Evolutionary conservation across 2,797 vertebrate genomes (phyloP), one percentile per base, ranked within the genome.

Genomic region (Eurystomus glaucurus): DNA sequence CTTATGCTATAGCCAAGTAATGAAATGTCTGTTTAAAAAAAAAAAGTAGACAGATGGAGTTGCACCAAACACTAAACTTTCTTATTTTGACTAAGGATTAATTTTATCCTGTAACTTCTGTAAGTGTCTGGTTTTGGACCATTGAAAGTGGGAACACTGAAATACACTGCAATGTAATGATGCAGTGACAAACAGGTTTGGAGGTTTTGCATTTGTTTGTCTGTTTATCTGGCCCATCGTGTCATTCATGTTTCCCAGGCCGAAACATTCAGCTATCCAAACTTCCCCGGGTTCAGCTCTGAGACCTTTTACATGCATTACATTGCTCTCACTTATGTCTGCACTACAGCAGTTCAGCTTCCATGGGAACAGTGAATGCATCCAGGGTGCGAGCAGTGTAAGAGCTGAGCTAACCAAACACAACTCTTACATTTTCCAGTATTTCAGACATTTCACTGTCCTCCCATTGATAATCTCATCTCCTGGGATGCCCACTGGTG

Each of bases 301-400:
- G 41, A 81, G 48, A 74, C 14, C 6, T 71, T 52, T 33, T 13
- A 2, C 28, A 4, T 39, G 11, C 25, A 1, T 80, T 51, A 23
- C 2, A 1, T 8, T 41, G 8, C 28, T 85, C 12, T 66, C 18
- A 2, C 12, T 48, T 26, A 25, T 0, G 15, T 14, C 45, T 41
- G 21, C 22, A 3, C 14, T 46, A 16, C 15, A 39, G 51, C 18
- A 20, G 33, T 57, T 90, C 37, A 8, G 5, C 21, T 64, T 74
- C 41, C 4, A 1, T 35, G n/a, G 25, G 13, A 31, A 7, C 25
- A n/a, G 1, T 28, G 29, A 45, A 52, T 72, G 61, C 10, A 22
- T 19, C 37, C 10, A 25, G 50, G 45, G 48, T 58, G 28, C 2
- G 5, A 81, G 46, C 71, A 41, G 12, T 6, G 2, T 19, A n/a